A percentile compares a stretch with the other conserved stretches of the same genome.
Evolutionary conservation across 2,113 vertebrate genomes (phyloP).

Genomic region (Pleuronectes platessa): DNA sequence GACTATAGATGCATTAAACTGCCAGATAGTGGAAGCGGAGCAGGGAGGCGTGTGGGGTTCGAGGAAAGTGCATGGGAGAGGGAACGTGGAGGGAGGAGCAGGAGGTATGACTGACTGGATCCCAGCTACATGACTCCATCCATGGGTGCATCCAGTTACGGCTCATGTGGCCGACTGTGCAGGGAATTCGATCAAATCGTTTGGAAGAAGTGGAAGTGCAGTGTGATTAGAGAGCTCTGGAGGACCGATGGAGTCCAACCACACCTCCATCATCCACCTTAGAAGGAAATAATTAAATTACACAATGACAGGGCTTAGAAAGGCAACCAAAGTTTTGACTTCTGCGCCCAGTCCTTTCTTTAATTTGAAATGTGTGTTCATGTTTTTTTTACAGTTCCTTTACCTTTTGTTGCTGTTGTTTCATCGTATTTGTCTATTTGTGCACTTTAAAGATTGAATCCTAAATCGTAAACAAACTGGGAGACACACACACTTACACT

Average conservation of each 20-base stretch:
- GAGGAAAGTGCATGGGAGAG: slow-evolving; percentile 10
- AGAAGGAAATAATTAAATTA: background rate
- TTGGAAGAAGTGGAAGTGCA: background rate
- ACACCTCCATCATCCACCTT: background rate
- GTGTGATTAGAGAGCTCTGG: background rate
- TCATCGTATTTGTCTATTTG: background rate
- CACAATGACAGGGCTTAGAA: background rate
- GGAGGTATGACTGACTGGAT: slow-evolving; percentile 28
- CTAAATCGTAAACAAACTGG: too few relatives aligned
- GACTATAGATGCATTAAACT: slow-evolving; percentile 78
- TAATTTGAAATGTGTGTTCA: background rate
- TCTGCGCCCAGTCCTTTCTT: background rate
- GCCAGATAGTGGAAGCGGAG: slow-evolving; percentile 51
- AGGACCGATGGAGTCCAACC: background rate
- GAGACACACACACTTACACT: too few relatives aligned
- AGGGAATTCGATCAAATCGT: background rate
- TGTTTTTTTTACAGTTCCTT: background rate
- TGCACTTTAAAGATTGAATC: background rate
- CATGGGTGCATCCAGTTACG: slow-evolving; percentile 6
- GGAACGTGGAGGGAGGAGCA: slow-evolving; percentile 27
- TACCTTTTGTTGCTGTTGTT: background rate
- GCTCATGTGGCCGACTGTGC: background rate
- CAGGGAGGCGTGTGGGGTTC: slow-evolving; percentile 15
- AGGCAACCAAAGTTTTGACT: too few relatives aligned
- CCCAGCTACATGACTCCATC: slow-evolving; percentile 29